Evolutionary conservation across 1,140 invertebrate genomes (phyloP).

Genomic region (Daktulosphaira vitifoliae): DNA sequence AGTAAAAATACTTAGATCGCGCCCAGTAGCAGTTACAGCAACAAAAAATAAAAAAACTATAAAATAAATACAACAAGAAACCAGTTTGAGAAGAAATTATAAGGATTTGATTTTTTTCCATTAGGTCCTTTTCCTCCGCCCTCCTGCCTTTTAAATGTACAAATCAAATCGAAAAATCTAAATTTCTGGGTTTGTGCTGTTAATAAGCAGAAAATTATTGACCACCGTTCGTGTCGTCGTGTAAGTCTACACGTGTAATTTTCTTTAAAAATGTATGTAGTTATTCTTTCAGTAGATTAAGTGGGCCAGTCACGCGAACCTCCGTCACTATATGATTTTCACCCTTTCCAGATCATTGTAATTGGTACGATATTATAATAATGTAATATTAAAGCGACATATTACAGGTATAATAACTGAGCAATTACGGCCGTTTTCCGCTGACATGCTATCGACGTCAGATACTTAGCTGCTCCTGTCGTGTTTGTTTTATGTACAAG

Average conservation of each 20-base stretch:
- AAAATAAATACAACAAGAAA: slow-evolving; percentile 19
- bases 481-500: no score
- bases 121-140: slow-evolving; percentile 4
- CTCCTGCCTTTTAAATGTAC: slow-evolving; percentile 1
- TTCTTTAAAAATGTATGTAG: slow-evolving; percentile 27
- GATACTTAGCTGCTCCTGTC: no score
- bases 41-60: not conserved
- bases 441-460: not conserved
- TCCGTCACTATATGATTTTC: not conserved
- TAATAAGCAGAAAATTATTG: slow-evolving; percentile 20
- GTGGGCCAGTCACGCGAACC: slow-evolving; percentile 21
- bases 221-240: slow-evolving; percentile 18
- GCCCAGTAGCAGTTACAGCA: slow-evolving; percentile 32
- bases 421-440: no score
- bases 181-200: slow-evolving; percentile 7
- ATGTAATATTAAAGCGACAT: not conserved
- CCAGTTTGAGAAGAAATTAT: slow-evolving; percentile 27
- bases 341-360: no score
- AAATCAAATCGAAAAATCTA: slow-evolving; percentile 22
- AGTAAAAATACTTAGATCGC: slow-evolving; percentile 30
- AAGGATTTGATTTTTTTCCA: slow-evolving; percentile 1
- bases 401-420: no score
- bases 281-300: slow-evolving; percentile 20
- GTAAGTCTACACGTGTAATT: slow-evolving; percentile 6
- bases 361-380: not conserved